Evolutionary conservation across 2,113 vertebrate species (phyloP), one percentile per base, ranked within the genome.

Genomic region (Phrynosoma blainvillii): DNA sequence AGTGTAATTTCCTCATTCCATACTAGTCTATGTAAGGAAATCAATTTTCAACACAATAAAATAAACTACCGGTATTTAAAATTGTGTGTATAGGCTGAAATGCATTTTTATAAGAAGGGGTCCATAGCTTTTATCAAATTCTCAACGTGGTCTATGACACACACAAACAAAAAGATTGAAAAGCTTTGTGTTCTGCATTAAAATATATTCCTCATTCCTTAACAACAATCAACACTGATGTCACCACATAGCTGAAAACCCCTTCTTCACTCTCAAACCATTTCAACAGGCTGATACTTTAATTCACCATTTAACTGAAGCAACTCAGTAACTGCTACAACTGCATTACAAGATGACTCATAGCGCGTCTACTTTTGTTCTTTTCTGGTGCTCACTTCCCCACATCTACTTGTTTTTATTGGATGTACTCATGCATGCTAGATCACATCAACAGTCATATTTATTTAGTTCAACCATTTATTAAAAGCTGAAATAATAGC

Each of bases 401-500:
- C 66, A 84, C 8, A 88, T 73, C 54, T 52, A 71, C 52, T 32
- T 65, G 76, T 7, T 84, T 78, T 73, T 77, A 84, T 88, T 84
- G 70, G 47, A 84, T 32, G 79, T 73, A 88, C 30, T 84, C 82
- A 78, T 30, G 10, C 62, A 84, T 59, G 27, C 40, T 88, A 65
- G 3, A 71, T 79, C 27, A n/a, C 12, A 52, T 65, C 12, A 70
- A 79, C 54, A 42, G 75, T 77, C 40, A 62, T 74, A 74, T 79
- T 62, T 66, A 66, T 40, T 70, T 84, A 71, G 21, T 70, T 59
- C 7, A 84, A 65, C 54, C 52, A 13, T 10, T 82, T 36, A 40
- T 68, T 79, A 84, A 84, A 84, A 79, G 47, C 47, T 78, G 27
- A 83, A 77, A 71, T 77, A 20, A 66, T 79, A 73, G 59, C 23